Evolutionary conservation across 2,888 invertebrate species (phyloP).

Genomic region (Neelides folsomi): DNA sequence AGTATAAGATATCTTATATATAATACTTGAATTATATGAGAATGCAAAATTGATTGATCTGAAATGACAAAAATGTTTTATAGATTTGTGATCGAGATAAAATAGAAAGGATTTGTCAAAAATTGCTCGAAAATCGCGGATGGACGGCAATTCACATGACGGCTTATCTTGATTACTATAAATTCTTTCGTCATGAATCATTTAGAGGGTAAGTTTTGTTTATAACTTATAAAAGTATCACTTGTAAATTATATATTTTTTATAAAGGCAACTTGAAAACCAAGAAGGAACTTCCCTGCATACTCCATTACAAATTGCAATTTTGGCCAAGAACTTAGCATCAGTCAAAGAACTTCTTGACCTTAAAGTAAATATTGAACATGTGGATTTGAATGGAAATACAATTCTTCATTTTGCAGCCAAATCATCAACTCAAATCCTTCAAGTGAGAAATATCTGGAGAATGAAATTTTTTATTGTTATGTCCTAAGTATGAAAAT

Average conservation of each 20-base stretch:
- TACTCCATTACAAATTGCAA: conserved; percentile 27
- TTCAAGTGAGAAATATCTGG: conserved; percentile 2
- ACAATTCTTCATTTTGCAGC: conserved; percentile 74
- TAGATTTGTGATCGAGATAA: conserved; percentile 15
- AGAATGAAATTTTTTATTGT: too few relatives aligned
- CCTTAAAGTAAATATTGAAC: conserved; percentile 58
- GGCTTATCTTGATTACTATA: conserved; percentile 15
- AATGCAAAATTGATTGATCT: neutral
- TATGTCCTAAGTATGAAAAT: too few relatives aligned
- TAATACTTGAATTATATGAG: neutral
- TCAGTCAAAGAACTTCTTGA: conserved; percentile 58
- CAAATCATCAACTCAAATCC: conserved; percentile 1
- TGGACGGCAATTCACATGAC: conserved; percentile 22
- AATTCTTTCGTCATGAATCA: conserved; percentile 11
- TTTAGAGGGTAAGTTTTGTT: conserved; percentile 9
- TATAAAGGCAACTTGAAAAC: conserved; percentile 10
- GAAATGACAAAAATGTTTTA: neutral
- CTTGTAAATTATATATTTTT: too few relatives aligned
- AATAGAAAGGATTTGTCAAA: conserved; percentile 16
- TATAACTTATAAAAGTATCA: too few relatives aligned
- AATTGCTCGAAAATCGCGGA: conserved; percentile 14
- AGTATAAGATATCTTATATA: too few relatives aligned
- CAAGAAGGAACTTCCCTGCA: conserved; percentile 15
- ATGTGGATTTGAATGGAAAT: conserved; percentile 66
- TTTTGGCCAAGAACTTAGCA: conserved; percentile 8